Conservation (phyloP, 2,797 vertebrate genomes). For the Pelobates cultripes region DNA sequence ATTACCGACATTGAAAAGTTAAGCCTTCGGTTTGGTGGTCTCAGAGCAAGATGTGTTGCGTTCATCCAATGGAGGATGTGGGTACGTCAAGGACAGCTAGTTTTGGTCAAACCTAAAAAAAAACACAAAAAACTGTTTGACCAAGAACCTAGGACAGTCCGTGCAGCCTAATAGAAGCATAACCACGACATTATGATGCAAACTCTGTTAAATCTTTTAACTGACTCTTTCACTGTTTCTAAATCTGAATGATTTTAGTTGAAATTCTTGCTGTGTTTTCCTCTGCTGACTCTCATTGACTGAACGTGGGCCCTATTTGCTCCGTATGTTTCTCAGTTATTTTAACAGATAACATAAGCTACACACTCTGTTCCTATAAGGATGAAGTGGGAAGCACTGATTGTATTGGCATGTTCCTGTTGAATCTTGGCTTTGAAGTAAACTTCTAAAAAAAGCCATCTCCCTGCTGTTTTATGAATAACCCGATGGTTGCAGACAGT, state of each 20-base stretch:
- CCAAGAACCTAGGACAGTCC: no score
- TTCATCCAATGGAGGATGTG: no score
- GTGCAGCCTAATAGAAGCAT: no score
- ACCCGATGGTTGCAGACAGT: background rate
- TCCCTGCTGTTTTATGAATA: conserved; percentile 41
- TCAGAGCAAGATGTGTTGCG: no score
- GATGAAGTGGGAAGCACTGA: conserved; percentile 11
- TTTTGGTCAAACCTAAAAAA: no score
- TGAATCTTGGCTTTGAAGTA: background rate
- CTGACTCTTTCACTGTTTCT: background rate
- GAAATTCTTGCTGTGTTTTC: background rate
- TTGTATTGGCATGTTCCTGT: conserved; percentile 28
- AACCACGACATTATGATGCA: no score
- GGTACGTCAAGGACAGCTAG: no score
- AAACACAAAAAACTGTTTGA: no score
- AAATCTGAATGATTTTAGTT: background rate
- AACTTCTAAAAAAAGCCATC: conserved; percentile 17
- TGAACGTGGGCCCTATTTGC: background rate
- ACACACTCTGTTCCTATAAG: conserved; percentile 13
- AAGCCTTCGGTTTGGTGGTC: no score
- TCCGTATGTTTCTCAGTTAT: conserved; percentile 17
- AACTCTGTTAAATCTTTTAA: background rate
- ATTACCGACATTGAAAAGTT: no score
- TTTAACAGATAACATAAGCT: conserved; percentile 31
- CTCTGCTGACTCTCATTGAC: background rate